A percentile compares a stretch with the other conserved stretches of the same genome.
These are phyloP conservation scores for Tragelaphus eurycerus DNA, from an alignment of 2,797 vertebrate species.

Conservation along the genomic window DNA sequence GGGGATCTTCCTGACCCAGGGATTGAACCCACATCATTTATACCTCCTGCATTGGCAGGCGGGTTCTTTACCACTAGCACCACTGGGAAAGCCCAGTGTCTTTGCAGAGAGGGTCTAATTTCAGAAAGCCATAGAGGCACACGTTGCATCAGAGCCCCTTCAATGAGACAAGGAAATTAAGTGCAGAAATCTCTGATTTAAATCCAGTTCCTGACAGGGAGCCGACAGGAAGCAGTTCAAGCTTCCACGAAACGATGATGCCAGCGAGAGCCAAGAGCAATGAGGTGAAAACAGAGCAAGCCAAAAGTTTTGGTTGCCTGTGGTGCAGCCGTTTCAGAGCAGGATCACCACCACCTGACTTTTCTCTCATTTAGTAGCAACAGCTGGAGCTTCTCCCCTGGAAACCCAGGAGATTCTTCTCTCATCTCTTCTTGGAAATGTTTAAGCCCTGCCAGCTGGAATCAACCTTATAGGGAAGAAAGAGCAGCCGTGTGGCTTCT, in stretches of 20 bases:
- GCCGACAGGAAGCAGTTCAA: conserved; percentile 13
- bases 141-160: neutral
- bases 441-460: conserved; percentile 45
- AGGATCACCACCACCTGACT: neutral
- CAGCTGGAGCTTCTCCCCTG: neutral
- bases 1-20: neutral
- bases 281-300: conserved; percentile 47
- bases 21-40: neutral
- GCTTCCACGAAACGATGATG: neutral
- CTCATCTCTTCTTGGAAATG: neutral
- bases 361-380: conserved; percentile 22
- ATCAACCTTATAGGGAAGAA: neutral
- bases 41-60: neutral
- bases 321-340: neutral
- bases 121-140: neutral
- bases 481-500: neutral
- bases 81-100: neutral
- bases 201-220: conserved; percentile 50
- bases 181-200: conserved; percentile 24
- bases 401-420: conserved; percentile 23
- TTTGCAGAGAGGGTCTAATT: neutral
- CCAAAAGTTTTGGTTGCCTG: neutral
- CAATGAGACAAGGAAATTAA: conserved; percentile 34
- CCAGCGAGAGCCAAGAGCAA: neutral
- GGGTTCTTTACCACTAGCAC: neutral